Evolutionary conservation across 2,888 invertebrate genomes (phyloP), one percentile per base, ranked within the genome.

Genomic region (Gymnoscelis rufifasciata): DNA sequence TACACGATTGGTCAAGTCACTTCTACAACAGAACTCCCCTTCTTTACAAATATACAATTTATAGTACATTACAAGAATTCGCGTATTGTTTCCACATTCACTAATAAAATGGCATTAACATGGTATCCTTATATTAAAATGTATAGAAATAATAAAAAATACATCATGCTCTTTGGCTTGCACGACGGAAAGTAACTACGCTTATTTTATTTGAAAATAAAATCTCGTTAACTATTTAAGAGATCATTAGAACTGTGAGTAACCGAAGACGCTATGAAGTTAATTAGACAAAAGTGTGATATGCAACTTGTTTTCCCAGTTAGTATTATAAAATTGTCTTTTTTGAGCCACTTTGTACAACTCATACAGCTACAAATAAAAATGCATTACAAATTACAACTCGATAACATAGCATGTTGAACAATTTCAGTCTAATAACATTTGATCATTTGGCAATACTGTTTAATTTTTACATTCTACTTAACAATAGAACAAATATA

Each of bases 111-210:
- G 86, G 84, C 87, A 83, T 84, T 83, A 76, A 81, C 72, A 75
- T 78, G 79, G 83, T 84, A 81, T 73, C 67, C 84, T 83, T 83
- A 84, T 51, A 74, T 77, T 81, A 74, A 51, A 74, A 75, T 78
- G 74, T 83, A 82, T 75, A 82, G 77, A 84, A 84, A 84, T 74
- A 72, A 83, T 80, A 83, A 78, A 56, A 80, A 86, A 84, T 78
- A 83, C 86, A 84, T 87, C 87, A 87, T 86, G 87, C 87, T 88
- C 87, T 88, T 84, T 88, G 87, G 87, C 84, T 83, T 86, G 87
- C 86, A 87, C 84, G 87, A 86, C 83, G 83, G 75, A 83, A 71
- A 79, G 62, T 78, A 74, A 74, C 67, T 70, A 72, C 68, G 79
- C 68, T 64, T 71, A 60, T 29, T 54, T 35, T 63, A 69, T 71